These are phyloP conservation scores for Indri indri DNA, from an alignment of 2,113 vertebrate genomes.

Conservation along the genomic window DNA sequence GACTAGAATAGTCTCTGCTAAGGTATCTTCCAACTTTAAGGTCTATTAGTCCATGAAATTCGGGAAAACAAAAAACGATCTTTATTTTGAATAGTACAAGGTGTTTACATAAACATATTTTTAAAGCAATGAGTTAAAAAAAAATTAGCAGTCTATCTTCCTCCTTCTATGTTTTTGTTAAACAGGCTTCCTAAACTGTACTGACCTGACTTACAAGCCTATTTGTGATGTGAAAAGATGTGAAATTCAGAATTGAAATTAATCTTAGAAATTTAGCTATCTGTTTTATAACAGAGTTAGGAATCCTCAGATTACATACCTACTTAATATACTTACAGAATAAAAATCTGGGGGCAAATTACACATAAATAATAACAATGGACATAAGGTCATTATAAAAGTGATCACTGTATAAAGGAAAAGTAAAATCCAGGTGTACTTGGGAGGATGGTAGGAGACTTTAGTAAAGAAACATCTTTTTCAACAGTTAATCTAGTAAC, in stretches of 20 bases:
- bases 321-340: neutral
- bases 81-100: conserved; percentile 30
- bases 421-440: neutral
- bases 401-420: neutral
- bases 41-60: neutral
- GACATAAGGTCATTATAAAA: neutral
- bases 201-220: neutral
- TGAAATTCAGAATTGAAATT: neutral
- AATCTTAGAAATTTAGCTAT: neutral
- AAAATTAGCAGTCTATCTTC: neutral
- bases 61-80: neutral
- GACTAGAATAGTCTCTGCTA: neutral
- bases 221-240: neutral
- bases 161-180: neutral
- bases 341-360: neutral
- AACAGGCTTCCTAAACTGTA: neutral
- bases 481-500: neutral
- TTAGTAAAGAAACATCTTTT: neutral
- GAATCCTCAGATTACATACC: neutral
- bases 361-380: conserved; percentile 10
- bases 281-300: neutral
- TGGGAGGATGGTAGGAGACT: neutral
- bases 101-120: conserved; percentile 9
- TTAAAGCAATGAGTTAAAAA: neutral
- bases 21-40: neutral